Conservation (phyloP, 2,113 vertebrate species). For the Ardeotis arabs region DNA sequence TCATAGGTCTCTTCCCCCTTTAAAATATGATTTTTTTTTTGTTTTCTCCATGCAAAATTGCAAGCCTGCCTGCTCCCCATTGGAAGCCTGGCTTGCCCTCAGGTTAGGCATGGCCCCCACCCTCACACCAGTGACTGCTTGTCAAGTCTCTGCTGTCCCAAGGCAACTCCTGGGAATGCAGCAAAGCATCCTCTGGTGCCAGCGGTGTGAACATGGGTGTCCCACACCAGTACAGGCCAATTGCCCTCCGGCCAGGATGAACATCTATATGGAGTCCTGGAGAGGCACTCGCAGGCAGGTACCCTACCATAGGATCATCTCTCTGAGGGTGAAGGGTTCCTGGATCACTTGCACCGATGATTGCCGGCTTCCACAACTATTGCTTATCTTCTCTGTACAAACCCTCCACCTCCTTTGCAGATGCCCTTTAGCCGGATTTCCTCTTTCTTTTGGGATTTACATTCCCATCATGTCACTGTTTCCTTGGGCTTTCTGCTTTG, state of each 20-base stretch:
- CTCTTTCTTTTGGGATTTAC: slow-evolving; percentile 38
- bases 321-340: background rate
- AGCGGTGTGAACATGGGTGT: background rate
- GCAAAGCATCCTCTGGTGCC: background rate
- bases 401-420: slow-evolving; percentile 8
- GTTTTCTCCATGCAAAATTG: background rate
- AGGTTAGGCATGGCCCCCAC: fast-evolving
- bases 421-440: background rate
- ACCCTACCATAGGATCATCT: background rate
- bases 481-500: slow-evolving; percentile 11
- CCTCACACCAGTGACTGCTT: background rate
- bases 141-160: background rate
- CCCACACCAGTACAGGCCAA: background rate
- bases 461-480: background rate
- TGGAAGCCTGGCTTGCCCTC: background rate
- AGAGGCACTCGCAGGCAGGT: background rate
- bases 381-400: background rate
- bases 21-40: background rate
- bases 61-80: background rate
- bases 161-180: background rate
- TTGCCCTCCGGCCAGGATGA: background rate
- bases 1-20: background rate
- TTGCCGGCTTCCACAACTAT: background rate
- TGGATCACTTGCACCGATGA: background rate
- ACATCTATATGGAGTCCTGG: background rate